These are phyloP conservation scores for Drosophila jambulina DNA, from an alignment of 1,140 invertebrate genomes.

Conservation along the genomic window DNA sequence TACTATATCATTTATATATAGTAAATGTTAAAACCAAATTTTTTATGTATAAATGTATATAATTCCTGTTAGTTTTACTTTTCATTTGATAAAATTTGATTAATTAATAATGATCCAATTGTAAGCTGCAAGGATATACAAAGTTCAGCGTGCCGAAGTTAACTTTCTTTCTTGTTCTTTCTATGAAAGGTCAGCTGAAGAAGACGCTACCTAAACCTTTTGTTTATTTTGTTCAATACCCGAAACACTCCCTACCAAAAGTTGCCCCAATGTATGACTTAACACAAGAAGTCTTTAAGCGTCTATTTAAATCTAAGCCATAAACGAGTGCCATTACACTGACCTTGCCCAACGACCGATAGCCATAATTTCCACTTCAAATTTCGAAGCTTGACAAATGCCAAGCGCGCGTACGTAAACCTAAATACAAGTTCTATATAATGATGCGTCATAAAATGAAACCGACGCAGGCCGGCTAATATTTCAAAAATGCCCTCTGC, in stretches of 20 bases:
- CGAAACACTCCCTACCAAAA: too few relatives aligned
- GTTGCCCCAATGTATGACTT: background rate
- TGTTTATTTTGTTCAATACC: background rate
- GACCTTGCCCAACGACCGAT: slow-evolving; percentile 25
- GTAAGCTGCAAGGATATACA: too few relatives aligned
- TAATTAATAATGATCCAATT: too few relatives aligned
- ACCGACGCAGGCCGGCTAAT: slow-evolving; percentile 20
- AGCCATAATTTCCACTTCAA: slow-evolving; percentile 28
- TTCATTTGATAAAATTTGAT: too few relatives aligned
- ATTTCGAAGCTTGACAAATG: slow-evolving; percentile 15
- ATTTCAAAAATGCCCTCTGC: slow-evolving; percentile 27
- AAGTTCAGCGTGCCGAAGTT: too few relatives aligned
- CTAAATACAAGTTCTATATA: slow-evolving; percentile 33
- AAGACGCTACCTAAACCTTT: background rate
- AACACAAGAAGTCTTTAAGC: background rate
- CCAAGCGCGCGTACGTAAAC: slow-evolving; percentile 1
- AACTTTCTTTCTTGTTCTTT: background rate
- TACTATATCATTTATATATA: too few relatives aligned
- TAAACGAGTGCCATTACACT: slow-evolving; percentile 3
- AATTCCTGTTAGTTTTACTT: too few relatives aligned
- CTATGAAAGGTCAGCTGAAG: background rate
- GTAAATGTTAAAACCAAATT: too few relatives aligned
- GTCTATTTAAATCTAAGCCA: background rate
- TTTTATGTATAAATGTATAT: too few relatives aligned
- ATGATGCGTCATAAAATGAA: slow-evolving; percentile 33